Evolutionary conservation across 2,113 vertebrate species (phyloP), one percentile per base, ranked within the genome.

Genomic region (Melanocharis versteri): DNA sequence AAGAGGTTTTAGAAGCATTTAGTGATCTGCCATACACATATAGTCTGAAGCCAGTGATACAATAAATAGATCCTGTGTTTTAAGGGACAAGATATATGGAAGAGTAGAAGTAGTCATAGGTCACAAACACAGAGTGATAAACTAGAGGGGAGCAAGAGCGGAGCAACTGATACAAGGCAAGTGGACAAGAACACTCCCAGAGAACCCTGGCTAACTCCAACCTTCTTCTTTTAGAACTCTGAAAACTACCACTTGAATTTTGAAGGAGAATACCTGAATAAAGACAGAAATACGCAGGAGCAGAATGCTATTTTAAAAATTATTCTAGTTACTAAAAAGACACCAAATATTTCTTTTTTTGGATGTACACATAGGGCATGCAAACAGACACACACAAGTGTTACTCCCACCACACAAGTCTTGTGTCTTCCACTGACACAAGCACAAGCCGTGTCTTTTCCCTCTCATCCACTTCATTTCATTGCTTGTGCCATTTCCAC

Each of bases 301-400:
- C 20, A 61, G 26, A 56, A 53, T 15, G 2, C 5, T 53, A 39
- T 24, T 44, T 13, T 10, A 61, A 71, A 80, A 68, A 28, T 18
- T 61, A 13, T 33, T 62, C 27, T 66, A 44, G 12, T 70, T 70
- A 80, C n/a, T 42, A 66, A 42, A 7, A 42, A 66, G n/a, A 51
- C 7, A 39, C 23, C 10, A 75, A 42, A 15, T 40, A 33, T 10
- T 69, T 53, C 1, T 7, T 35, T n/a, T 39, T 44, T 33, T 17
- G 9, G 8, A 30, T n/a, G 18, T 57, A 65, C 15, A 28, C 2
- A 3, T 7, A 42, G 51, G 13, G 11, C 15, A 35, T 15, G 9
- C 31, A 42, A 11, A 19, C 21, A 48, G 3, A 45, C 31, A 68
- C 1, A 4, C 5, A 8, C 10, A 22, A 8, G 8, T 5, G 9